Percentiles rank a stretch among this genome's conserved stretches.
Conservation (phyloP, 2,888 invertebrate genomes). For the Eupithecia abbreviata region DNA sequence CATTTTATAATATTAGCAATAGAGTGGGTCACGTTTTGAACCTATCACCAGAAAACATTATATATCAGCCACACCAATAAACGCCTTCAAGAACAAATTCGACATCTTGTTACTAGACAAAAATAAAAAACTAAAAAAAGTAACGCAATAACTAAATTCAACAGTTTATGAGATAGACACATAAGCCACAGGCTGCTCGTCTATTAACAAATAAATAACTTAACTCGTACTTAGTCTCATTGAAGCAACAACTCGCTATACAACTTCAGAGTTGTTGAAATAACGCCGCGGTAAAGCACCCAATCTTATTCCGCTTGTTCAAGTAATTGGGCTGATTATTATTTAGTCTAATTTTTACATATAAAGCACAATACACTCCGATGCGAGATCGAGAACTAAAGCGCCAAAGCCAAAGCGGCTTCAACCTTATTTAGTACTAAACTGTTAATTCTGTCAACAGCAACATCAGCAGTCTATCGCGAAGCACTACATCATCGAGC, state of each 20-base stretch:
- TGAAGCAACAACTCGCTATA: neutral
- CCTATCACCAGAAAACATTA: too few species aligned
- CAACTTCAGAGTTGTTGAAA: neutral
- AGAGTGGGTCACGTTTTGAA: too few species aligned
- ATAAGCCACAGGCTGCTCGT: too few species aligned
- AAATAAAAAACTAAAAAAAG: too few species aligned
- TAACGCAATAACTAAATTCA: too few species aligned
- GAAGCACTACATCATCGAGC: constrained; percentile 85
- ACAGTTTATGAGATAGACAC: too few species aligned
- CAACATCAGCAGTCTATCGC: constrained; percentile 92
- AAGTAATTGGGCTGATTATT: neutral
- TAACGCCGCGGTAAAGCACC: neutral
- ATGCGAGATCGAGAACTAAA: neutral
- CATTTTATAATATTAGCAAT: too few species aligned
- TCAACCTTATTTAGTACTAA: neutral
- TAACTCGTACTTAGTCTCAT: neutral
- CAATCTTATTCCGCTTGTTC: neutral
- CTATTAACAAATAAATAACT: too few species aligned
- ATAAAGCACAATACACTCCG: neutral
- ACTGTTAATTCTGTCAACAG: constrained; percentile 74
- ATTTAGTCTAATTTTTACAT: neutral
- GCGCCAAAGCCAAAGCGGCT: too few species aligned
- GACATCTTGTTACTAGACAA: too few species aligned
- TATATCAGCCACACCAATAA: too few species aligned
- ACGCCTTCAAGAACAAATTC: too few species aligned